Percentiles rank a stretch among this genome's conserved stretches.
Conservation (phyloP, 53 echinoderm and acorn worm species). For the Arbacia lixula region DNA sequence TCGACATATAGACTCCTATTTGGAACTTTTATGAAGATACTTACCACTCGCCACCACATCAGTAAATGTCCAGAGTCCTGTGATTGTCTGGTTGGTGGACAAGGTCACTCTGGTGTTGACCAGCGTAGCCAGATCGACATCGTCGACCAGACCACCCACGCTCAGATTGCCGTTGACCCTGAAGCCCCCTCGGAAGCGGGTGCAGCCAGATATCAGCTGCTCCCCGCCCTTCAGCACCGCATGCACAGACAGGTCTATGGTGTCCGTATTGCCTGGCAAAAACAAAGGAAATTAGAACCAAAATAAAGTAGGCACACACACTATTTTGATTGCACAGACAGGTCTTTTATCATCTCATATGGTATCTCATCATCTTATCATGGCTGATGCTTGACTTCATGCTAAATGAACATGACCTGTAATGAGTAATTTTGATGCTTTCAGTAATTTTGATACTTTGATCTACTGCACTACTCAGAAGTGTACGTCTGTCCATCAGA, state of each 20-base stretch:
- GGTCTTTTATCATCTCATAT: no score
- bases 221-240: constrained; percentile 67
- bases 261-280: constrained; percentile 17
- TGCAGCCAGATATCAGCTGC: constrained; percentile 68
- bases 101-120: constrained; percentile 24
- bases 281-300: not conserved
- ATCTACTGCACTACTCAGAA: no score
- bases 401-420: no score
- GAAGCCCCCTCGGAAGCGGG: constrained; percentile 64
- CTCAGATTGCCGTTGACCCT: constrained; percentile 57
- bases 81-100: constrained; percentile 36
- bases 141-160: constrained; percentile 74
- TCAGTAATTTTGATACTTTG: no score
- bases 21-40: not conserved
- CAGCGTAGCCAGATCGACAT: constrained; percentile 46
- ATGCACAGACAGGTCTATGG: constrained; percentile 67
- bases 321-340: not conserved
- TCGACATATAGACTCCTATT: no score
- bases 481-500: no score
- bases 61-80: constrained; percentile 28
- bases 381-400: no score
- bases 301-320: not conserved
- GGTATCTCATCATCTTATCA: no score
- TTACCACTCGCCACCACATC: constrained; percentile 19
- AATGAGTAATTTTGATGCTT: no score